Evolutionary conservation across 2,113 vertebrate species (phyloP).

Genomic region (Leucoraja erinaceus): DNA sequence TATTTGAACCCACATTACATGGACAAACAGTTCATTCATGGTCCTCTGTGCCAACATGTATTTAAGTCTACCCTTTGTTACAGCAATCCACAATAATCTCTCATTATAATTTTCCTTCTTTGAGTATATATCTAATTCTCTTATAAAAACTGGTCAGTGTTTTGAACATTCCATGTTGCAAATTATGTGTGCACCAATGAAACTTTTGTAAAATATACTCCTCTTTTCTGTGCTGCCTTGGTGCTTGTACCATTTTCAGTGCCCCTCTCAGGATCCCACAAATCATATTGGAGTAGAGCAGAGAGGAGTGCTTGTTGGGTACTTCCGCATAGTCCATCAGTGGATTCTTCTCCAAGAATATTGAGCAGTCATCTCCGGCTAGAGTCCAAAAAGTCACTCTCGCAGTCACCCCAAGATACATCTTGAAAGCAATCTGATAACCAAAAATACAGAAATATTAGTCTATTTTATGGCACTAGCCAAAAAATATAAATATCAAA

Average conservation of each 20-base stretch:
- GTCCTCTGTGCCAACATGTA: neutral
- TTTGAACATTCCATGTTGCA: neutral
- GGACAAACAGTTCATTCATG: neutral
- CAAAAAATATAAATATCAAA: neutral
- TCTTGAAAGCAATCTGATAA: slow-evolving; percentile 68
- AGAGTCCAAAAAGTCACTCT: slow-evolving; percentile 56
- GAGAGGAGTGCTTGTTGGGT: slow-evolving; percentile 56
- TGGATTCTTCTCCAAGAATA: slow-evolving; percentile 68
- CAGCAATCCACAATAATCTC: neutral
- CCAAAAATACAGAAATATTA: slow-evolving; percentile 22
- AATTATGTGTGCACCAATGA: neutral
- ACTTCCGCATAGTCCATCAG: slow-evolving; percentile 65
- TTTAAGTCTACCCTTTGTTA: neutral
- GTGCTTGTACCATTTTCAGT: slow-evolving; percentile 64
- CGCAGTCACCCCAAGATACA: slow-evolving; percentile 66
- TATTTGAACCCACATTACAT: neutral
- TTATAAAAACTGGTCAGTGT: neutral
- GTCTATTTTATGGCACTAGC: neutral
- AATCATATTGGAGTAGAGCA: slow-evolving; percentile 64
- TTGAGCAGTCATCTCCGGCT: slow-evolving; percentile 60
- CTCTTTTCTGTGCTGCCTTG: neutral
- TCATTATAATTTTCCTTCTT: neutral
- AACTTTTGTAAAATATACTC: neutral
- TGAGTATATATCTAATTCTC: neutral
- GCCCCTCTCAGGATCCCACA: slow-evolving; percentile 67